Conservation (phyloP, 2,797 vertebrate genomes). For the Chiloscyllium punctatum region DNA sequence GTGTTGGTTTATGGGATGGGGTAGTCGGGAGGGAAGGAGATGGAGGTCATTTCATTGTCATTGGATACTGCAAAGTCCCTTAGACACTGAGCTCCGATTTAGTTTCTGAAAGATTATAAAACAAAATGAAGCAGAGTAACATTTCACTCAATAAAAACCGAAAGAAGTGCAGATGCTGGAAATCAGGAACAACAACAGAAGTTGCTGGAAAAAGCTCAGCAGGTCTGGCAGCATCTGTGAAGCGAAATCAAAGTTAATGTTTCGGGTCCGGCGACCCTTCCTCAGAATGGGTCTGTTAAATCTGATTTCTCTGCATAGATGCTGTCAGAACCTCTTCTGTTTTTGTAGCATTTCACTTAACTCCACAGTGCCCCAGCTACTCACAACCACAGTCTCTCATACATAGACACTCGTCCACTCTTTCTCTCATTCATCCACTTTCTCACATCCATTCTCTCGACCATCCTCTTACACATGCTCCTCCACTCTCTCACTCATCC, state of each 20-base stretch:
- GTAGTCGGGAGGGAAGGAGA: too few relatives aligned
- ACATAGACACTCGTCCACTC: not conserved
- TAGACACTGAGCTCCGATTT: not conserved
- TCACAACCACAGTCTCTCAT: not conserved
- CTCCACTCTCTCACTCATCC: not conserved
- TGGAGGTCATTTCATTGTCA: not conserved
- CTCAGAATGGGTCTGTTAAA: too few relatives aligned
- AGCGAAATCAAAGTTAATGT: too few relatives aligned
- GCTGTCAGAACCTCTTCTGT: too few relatives aligned
- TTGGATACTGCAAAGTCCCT: not conserved
- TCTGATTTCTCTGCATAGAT: too few relatives aligned
- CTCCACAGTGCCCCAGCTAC: not conserved
- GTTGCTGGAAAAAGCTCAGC: too few relatives aligned
- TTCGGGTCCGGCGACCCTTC: too few relatives aligned
- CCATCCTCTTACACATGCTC: not conserved
- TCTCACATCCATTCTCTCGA: not conserved
- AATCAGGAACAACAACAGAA: too few relatives aligned
- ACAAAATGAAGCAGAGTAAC: not conserved
- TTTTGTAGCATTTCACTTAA: not conserved
- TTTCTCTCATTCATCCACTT: not conserved
- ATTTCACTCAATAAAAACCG: too few relatives aligned
- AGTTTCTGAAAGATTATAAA: not conserved
- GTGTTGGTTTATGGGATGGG: not conserved
- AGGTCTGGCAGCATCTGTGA: too few relatives aligned
- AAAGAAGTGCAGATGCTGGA: too few relatives aligned